phyloP scores from a whole-genome alignment of 2,888 invertebrate genomes.

The Aphrophora alni region DNA sequence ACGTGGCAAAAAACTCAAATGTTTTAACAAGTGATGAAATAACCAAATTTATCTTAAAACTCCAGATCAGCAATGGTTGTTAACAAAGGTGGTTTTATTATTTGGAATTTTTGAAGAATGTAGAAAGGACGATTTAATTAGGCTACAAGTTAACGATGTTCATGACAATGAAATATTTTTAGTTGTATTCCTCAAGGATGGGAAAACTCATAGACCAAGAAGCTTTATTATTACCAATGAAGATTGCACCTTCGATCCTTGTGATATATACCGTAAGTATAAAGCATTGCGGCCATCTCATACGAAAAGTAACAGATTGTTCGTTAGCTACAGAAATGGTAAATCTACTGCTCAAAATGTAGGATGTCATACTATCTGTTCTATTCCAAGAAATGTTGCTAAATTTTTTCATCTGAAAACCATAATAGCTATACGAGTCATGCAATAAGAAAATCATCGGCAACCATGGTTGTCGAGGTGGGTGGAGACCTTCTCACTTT shows the following conservation, averaged over 20 bases:
- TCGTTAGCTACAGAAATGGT: background rate
- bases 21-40: background rate
- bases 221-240: background rate
- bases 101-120: background rate
- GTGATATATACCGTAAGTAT: background rate
- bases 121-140: background rate
- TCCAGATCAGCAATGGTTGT: background rate
- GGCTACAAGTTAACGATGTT: background rate
- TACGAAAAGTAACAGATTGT: background rate
- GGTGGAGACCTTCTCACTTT: slow-evolving; percentile 5
- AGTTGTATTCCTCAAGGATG: background rate
- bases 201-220: background rate
- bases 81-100: background rate
- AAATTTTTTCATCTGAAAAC: background rate
- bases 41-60: background rate
- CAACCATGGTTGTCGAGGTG: background rate
- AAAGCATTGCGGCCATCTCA: background rate
- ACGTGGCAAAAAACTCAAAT: background rate
- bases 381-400: background rate
- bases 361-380: slow-evolving; percentile 3
- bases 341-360: background rate
- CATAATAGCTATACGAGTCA: background rate
- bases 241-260: background rate
- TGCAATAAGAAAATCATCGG: background rate
- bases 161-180: slow-evolving; percentile 2